Evolutionary conservation across 2,797 vertebrate genomes (phyloP).

Genomic region (Leucoraja ocellata): DNA sequence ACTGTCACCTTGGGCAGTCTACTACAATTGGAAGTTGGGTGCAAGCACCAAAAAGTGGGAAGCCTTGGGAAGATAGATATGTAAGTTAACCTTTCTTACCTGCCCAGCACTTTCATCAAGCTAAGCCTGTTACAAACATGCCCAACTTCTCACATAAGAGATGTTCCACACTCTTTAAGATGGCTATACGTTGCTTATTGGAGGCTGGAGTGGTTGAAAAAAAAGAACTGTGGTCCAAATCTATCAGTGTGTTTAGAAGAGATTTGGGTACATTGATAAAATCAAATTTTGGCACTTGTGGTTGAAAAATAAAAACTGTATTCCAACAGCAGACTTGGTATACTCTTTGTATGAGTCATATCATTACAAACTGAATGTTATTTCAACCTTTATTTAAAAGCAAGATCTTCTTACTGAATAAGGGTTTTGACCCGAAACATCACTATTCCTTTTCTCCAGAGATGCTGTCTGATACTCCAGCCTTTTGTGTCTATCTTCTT

Average conservation of each 20-base stretch:
- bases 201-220: too few relatives aligned
- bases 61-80: background rate
- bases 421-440: too few relatives aligned
- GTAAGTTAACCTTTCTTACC: too few relatives aligned
- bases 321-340: background rate
- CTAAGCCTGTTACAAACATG: background rate
- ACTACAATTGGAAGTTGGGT: background rate
- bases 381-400: background rate
- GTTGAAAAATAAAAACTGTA: background rate
- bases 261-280: background rate
- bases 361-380: background rate
- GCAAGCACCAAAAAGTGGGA: background rate
- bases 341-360: background rate
- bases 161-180: too few relatives aligned
- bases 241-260: background rate
- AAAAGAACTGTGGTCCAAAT: background rate
- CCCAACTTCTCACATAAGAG: background rate
- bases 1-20: background rate
- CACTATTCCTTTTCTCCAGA: too few relatives aligned
- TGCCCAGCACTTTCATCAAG: background rate
- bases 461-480: too few relatives aligned
- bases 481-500: too few relatives aligned
- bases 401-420: background rate
- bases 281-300: background rate
- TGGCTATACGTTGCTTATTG: background rate